These are phyloP conservation scores for Pituophis catenifer DNA, from an alignment of 2,113 vertebrate species.

Conservation along the genomic window DNA sequence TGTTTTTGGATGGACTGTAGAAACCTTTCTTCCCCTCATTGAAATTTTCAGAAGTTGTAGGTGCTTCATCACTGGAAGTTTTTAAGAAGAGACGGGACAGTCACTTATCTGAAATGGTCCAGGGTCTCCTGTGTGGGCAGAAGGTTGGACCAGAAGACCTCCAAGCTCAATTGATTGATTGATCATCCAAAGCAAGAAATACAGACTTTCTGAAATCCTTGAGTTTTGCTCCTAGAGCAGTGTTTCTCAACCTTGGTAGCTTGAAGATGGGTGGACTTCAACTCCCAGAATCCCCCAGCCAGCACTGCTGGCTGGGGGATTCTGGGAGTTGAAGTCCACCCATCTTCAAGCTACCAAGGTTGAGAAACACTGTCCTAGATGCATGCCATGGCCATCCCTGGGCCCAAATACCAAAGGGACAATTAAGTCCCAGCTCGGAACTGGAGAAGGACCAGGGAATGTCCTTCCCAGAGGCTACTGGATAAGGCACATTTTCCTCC, in stretches of 20 bases:
- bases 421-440: no score
- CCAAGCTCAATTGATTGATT: neutral
- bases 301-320: no score
- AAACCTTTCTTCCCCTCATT: neutral
- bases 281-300: no score
- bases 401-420: neutral
- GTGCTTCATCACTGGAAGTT: neutral
- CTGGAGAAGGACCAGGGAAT: neutral
- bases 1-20: neutral
- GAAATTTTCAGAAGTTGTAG: neutral
- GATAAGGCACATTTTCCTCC: neutral
- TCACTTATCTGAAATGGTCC: neutral
- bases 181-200: neutral
- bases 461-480: neutral
- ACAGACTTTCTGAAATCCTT: neutral
- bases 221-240: neutral
- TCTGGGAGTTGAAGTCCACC: no score
- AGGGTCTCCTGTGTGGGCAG: neutral
- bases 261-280: no score
- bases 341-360: no score
- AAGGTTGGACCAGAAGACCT: neutral
- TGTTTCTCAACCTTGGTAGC: no score
- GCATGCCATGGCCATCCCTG: neutral
- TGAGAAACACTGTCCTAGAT: no score
- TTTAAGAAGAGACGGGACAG: neutral